Base-by-base conservation (phyloP, 2,113 vertebrate species). In the Paramisgurnus dabryanus region DNA sequence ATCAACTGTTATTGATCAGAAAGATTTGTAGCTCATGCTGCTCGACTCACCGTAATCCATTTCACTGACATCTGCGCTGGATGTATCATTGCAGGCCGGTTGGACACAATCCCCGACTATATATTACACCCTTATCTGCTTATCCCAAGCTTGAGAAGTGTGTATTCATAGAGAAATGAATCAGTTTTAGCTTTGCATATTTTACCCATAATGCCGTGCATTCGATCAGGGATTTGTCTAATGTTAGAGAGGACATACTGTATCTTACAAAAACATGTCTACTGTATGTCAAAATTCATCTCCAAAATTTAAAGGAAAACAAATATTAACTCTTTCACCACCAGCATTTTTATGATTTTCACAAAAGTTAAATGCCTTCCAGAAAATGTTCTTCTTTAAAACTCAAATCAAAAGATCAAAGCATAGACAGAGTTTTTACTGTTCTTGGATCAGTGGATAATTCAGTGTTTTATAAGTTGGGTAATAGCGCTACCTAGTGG, bases 1-100 rank as follows among this genome's bases (percentile, higher is more conserved):
- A 87, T 87, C 87, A 87, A 69, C 78, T 73, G 57, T 83, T 91
- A 91, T 91, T 91, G 89, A 91, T 91, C 89, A 89, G 76, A 55
- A 78, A 84, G 84, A 81, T 89, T 80, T 78, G 80, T 85, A 82
- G 86, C 69, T 76, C 86, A 77, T 12, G 53, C 45, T 57, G 67
- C 80, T 73, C 71, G 68, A 47, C 78, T 76, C 27, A 7, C 65
- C 41, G 18, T 80, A 70, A 83, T 83, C 60, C 63, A 47, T 65
- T 57, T 71, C 40, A 12, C 65, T 55, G 22, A 76, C 41, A 13
- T 12, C 41, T 18, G 6, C 7, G 7, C 7, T 60, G 41, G 71
- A 75, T 49, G 64, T 65, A 67, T 80, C 63, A 75, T 67, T 75
- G 79, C 71, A 49, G 50, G 43, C 64, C 67, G 41, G 4, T 40